Evolutionary conservation across 2,888 invertebrate genomes (phyloP).

Genomic region (Agrotis puta): DNA sequence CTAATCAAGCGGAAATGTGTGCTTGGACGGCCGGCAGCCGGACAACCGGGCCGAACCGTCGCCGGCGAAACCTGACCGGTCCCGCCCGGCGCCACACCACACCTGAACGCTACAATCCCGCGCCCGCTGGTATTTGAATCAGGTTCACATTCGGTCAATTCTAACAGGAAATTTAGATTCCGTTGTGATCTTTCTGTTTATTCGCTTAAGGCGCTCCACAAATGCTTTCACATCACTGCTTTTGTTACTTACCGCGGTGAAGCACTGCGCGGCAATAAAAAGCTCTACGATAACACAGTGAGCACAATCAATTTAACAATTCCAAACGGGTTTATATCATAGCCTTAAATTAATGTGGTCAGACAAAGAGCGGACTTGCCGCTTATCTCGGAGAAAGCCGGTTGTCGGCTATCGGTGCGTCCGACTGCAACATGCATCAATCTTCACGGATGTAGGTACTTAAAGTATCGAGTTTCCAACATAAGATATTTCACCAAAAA

Average conservation of each 20-base stretch:
- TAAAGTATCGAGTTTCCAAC: slow-evolving; percentile 60
- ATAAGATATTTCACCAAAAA: slow-evolving; percentile 55
- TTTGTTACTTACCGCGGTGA: slow-evolving; percentile 53
- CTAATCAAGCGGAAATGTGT: slow-evolving; percentile 90
- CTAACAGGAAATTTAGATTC: slow-evolving; percentile 77
- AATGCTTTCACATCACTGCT: slow-evolving; percentile 60
- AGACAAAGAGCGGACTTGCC: slow-evolving; percentile 81
- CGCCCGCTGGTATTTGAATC: slow-evolving; percentile 75
- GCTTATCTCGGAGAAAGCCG: slow-evolving; percentile 87
- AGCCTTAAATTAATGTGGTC: slow-evolving; percentile 84
- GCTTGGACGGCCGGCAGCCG: slow-evolving; percentile 80
- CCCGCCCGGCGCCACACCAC: slow-evolving; percentile 55
- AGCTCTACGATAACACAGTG: slow-evolving; percentile 75
- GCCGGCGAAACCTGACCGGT: slow-evolving; percentile 49
- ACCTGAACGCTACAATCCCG: slow-evolving; percentile 74
- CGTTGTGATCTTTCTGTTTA: slow-evolving; percentile 74
- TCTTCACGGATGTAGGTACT: slow-evolving; percentile 60
- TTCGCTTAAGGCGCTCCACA: slow-evolving; percentile 68
- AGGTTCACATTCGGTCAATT: slow-evolving; percentile 76
- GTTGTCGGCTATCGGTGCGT: slow-evolving; percentile 68
- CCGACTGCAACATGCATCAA: slow-evolving; percentile 68
- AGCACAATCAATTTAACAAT: slow-evolving; percentile 86
- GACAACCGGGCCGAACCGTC: slow-evolving; percentile 70
- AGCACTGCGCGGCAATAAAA: slow-evolving; percentile 49
- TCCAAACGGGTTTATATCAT: slow-evolving; percentile 80